Percentiles rank a stretch among this genome's conserved stretches.
Evolutionary conservation across 2,113 vertebrate genomes (phyloP).

Genomic region (Choloepus hoffmanni): DNA sequence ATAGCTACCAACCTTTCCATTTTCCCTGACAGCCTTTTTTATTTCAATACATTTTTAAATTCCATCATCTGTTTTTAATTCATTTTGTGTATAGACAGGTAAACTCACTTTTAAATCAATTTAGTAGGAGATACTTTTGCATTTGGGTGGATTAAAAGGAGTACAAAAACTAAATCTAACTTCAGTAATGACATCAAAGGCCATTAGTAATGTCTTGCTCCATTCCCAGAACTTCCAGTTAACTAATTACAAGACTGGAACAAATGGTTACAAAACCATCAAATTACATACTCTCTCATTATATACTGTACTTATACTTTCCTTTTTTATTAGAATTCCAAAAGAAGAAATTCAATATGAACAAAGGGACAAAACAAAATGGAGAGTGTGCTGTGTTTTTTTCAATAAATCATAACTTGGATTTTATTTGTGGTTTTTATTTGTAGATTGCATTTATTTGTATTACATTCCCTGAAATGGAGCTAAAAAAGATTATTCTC

Average conservation of each 20-base stretch:
- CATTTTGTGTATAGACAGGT: not conserved
- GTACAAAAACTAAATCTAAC: not conserved
- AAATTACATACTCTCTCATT: not conserved
- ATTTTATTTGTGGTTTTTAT: not conserved
- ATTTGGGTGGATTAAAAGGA: not conserved
- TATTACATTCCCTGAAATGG: not conserved
- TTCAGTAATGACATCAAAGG: not conserved
- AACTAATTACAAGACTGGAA: not conserved
- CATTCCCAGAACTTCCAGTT: not conserved
- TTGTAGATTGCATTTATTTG: constrained; percentile 11
- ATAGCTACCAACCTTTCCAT: not conserved
- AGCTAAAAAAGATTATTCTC: not conserved
- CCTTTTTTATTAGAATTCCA: not conserved
- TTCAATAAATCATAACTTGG: not conserved
- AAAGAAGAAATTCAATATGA: not conserved
- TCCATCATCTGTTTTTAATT: not conserved
- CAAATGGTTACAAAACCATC: not conserved
- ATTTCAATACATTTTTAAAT: not conserved
- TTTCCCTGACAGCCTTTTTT: not conserved
- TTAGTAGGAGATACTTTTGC: not conserved
- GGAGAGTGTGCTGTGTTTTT: not conserved
- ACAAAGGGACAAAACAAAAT: not conserved
- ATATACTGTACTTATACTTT: not conserved
- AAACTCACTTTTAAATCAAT: not conserved
- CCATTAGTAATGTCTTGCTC: not conserved